Evolutionary conservation across 1,140 invertebrate genomes (phyloP), one percentile per base, ranked within the genome.

Genomic region (Daktulosphaira vitifoliae): DNA sequence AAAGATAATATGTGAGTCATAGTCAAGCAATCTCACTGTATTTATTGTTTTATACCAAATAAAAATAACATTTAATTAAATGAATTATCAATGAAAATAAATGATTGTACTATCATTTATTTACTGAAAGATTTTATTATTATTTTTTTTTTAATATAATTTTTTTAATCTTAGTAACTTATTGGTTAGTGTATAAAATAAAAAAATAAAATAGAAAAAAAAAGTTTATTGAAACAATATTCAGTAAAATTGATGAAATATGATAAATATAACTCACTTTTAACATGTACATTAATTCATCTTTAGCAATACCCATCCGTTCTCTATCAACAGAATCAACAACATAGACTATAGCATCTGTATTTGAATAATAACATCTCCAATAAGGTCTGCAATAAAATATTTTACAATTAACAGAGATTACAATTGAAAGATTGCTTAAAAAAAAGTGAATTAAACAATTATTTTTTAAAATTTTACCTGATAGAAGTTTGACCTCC

Each of bases 331-430:
- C 95, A 59, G 95, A 98, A 76, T 99, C 97, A 44, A 99, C 96
- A 39, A 99, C 96, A 80, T 98, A 99, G 72, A 99, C 97, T 73
- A 99, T 97, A 72, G 96, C 96, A 82, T 99, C 96, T 75, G 96
- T 99, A 78, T 99, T 99, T 59, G 94, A 95, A 78, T 97, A 99
- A 77, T 99, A 99, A 83, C 96, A 99, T 77, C 96, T 83, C 96
- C 96, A 99, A 74, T 99, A 99, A 15, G 96, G 96, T 79, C 95
- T 92, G 76, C 66, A 83, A 84, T 64, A 70, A 67, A 66, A 66
- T 39, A 46, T 29, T 23, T 20, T 18, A 33, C 48, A 59, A 23
- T 64, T 39, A 44, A 64, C 44, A 9, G 38, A 56, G 53, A 16
- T 13, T 23, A 15, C n/a, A n/a, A n/a, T n/a, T n/a, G 18, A 49